Conservation (phyloP, 2,113 vertebrate species). For the Atrichornis clamosus region DNA sequence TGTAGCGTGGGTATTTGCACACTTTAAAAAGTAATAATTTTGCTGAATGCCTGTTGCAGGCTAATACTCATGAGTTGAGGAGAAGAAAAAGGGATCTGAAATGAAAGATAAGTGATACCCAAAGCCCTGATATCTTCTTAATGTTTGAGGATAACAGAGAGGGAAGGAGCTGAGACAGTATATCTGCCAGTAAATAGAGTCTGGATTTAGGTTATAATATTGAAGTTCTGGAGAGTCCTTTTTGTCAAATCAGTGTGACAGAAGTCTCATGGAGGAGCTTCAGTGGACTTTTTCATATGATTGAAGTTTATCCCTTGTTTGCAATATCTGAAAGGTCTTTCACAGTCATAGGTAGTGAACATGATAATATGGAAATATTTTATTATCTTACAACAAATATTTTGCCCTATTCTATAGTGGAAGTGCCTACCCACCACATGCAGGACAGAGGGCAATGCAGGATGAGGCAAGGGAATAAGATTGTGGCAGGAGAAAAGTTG, state of each 20-base stretch:
- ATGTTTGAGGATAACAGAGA: not conserved
- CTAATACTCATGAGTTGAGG: not conserved
- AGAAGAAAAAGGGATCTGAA: not conserved
- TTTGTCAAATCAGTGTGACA: not conserved
- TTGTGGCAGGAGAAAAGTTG: not conserved
- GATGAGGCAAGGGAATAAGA: not conserved
- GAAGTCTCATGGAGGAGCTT: not conserved
- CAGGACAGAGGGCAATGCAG: not conserved
- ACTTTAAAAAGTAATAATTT: not conserved
- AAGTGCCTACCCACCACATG: not conserved
- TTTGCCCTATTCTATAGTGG: not conserved
- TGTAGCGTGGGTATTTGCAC: not conserved
- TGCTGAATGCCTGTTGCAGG: not conserved
- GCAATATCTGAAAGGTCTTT: not conserved
- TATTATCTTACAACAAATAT: not conserved
- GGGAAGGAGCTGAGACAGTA: not conserved
- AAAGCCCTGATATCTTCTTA: not conserved
- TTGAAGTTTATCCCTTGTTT: not conserved
- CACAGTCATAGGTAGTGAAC: not conserved
- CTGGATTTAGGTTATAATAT: not conserved
- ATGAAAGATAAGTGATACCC: not conserved
- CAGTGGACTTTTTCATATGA: not conserved
- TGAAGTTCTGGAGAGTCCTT: not conserved
- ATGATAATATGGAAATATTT: not conserved
- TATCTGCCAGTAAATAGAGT: not conserved